These are phyloP conservation scores for Pterocles gutturalis DNA, from an alignment of 2,113 vertebrate species.

Conservation along the genomic window DNA sequence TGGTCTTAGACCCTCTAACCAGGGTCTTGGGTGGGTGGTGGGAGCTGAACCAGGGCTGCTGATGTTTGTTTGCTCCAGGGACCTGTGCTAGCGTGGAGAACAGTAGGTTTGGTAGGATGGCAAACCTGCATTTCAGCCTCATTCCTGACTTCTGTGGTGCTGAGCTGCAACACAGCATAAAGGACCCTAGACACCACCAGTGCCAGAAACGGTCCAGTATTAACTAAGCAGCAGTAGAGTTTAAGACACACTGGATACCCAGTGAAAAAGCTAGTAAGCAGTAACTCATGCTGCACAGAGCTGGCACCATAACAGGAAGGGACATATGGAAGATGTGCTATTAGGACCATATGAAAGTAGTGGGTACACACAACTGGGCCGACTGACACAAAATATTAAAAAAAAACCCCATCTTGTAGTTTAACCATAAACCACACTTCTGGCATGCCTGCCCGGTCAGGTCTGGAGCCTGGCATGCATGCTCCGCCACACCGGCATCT, in stretches of 20 bases:
- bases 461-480: background rate
- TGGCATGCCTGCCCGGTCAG: background rate
- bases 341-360: background rate
- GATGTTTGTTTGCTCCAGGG: background rate
- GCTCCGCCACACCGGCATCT: background rate
- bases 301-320: background rate
- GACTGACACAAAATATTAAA: background rate
- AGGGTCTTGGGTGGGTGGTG: background rate
- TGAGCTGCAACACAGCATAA: background rate
- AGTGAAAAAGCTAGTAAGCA: background rate
- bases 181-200: background rate
- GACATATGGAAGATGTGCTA: background rate
- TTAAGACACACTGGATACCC: background rate
- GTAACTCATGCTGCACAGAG: background rate
- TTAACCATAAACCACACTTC: background rate
- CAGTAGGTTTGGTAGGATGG: background rate
- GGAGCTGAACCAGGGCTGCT: background rate
- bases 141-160: background rate
- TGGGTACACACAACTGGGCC: rapidly evolving
- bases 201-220: background rate
- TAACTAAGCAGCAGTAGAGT: background rate
- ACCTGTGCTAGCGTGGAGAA: background rate
- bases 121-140: background rate
- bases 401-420: background rate
- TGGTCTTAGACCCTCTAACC: too few species aligned